Evolutionary conservation across 2,113 vertebrate species (phyloP).

Genomic region (Solea senegalensis): DNA sequence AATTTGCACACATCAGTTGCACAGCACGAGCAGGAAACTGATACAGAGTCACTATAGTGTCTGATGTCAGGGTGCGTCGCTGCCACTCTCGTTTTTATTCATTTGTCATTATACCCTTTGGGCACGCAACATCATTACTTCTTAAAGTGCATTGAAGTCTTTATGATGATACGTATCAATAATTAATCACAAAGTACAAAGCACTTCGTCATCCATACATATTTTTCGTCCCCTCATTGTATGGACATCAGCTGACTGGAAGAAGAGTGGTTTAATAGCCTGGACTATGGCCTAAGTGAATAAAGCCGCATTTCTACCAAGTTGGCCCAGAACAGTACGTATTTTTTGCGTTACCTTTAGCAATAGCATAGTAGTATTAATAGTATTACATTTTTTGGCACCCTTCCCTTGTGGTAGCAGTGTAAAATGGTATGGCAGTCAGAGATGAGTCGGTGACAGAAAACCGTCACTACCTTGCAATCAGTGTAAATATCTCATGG

Average conservation of each 20-base stretch:
- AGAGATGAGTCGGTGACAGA: too few species aligned
- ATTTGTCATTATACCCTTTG: background rate
- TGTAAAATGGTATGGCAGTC: too few species aligned
- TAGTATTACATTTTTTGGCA: too few species aligned
- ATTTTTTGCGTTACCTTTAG: too few species aligned
- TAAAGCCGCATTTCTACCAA: too few species aligned
- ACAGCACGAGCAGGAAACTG: too few species aligned
- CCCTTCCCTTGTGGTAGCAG: too few species aligned
- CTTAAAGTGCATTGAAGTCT: conserved; percentile 5
- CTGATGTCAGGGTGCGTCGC: background rate
- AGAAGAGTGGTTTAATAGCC: background rate
- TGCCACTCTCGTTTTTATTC: background rate
- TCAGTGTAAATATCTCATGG: too few species aligned
- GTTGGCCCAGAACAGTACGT: too few species aligned
- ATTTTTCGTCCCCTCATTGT: conserved; percentile 6
- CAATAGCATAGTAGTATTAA: too few species aligned
- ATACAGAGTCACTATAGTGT: background rate
- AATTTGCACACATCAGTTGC: background rate
- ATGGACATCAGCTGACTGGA: conserved; percentile 26
- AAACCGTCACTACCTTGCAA: too few species aligned
- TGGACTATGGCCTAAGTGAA: background rate
- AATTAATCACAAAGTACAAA: conserved; percentile 35
- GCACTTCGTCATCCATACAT: conserved; percentile 11
- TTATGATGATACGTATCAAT: conserved; percentile 21
- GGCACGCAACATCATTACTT: background rate